Base-by-base conservation (phyloP, 2,113 vertebrate species). In the Lichenostomus cassidix region DNA sequence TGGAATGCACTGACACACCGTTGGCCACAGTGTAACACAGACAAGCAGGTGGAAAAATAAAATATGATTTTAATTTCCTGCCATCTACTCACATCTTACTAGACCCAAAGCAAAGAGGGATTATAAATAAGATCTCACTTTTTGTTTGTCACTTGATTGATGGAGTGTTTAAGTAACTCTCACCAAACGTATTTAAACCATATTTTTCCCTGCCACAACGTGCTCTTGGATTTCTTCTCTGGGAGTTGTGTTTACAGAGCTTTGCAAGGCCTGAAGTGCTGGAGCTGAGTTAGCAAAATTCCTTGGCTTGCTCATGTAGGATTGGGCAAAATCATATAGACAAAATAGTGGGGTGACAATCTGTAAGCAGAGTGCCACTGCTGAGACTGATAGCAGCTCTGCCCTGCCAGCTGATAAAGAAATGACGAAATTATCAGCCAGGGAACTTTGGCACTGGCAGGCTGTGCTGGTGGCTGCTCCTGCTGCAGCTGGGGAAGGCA, bases 1-100 rank as follows among this genome's bases (percentile, higher is more conserved):
- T 1, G 33, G 76, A 93, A 76, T 55, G 68, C 59, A 35, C 80
- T 46, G 22, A 25, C 79, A 63, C 89, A 77, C 28, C 0, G 0
- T 0, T 53, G 44, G 91, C 82, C 87, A 88, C 83, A 46, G 56
- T 9, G 33, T 56, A 65, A 85, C 1, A 82, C 69, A 94, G 84
- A 80, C 75, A 74, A 90, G 75, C 92, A 97, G 92, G 94, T 95
- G 90, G 78, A 59, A 96, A 97, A 95, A 89, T 89, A 95, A 97
- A 89, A 83, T 56, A 90, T 2, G 0, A 60, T 59, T 94, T 95
- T 60, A 94, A 91, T 94, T 95, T 96, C 90, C 96, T 96, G 81
- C 75, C 63, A 49, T 89, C 53, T 27, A 49, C 67, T 13, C 49
- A 83, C 62, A 23, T 89, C 95, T 85, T 37, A 39, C 65, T 64